Conservation (phyloP, 2,113 vertebrate genomes). For the Callospermophilus lateralis region DNA sequence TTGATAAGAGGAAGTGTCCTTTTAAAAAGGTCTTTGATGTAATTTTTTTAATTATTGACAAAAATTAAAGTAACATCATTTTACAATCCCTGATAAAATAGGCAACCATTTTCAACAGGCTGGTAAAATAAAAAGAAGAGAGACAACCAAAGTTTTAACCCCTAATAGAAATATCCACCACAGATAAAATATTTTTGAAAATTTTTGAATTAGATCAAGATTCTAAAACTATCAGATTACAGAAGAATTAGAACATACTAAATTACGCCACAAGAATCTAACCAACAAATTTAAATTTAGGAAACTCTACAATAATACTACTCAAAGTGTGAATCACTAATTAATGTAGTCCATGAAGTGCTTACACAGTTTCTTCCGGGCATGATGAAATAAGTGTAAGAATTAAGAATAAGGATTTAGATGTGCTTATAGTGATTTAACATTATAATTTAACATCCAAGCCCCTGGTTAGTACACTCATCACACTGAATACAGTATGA, state of each 20-base stretch:
- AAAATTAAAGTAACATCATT: not conserved
- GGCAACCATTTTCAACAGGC: not conserved
- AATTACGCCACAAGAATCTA: not conserved
- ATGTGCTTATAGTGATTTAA: not conserved
- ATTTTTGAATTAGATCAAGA: not conserved
- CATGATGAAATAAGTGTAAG: not conserved
- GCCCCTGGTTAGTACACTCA: not conserved
- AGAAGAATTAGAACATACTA: not conserved
- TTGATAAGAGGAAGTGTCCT: not conserved
- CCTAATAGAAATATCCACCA: not conserved
- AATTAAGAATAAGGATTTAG: not conserved
- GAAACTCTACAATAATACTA: not conserved
- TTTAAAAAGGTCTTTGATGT: not conserved
- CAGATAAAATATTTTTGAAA: not conserved
- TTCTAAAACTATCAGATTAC: not conserved
- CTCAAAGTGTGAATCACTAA: not conserved
- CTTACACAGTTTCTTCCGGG: not conserved
- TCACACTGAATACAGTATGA: not conserved
- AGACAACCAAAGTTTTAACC: not conserved
- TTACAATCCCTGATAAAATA: not conserved
- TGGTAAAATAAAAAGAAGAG: not conserved
- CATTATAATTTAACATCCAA: not conserved
- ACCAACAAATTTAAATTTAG: not conserved
- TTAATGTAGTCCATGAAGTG: not conserved
- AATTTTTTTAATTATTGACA: not conserved